Evolutionary conservation across 2,888 invertebrate species (phyloP).

Genomic region (Drosophila pseudotalamancana): DNA sequence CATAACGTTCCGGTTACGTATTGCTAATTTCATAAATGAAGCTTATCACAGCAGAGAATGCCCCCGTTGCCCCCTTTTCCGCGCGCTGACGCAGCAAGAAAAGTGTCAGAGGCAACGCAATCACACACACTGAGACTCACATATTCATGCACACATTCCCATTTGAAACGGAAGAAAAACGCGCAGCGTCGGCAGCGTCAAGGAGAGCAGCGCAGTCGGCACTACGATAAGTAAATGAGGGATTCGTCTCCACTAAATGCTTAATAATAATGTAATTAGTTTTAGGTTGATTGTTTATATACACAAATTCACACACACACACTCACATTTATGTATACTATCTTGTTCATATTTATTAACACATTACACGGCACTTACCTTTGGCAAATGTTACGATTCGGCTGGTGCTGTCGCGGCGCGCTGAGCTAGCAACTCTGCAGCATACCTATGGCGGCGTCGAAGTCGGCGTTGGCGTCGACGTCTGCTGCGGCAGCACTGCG

Average conservation of each 20-base stretch:
- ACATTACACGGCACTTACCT: constrained; percentile 50
- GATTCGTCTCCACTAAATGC: constrained; percentile 2
- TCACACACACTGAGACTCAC: constrained; percentile 5
- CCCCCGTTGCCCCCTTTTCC: constrained; percentile 26
- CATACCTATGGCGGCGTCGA: constrained; percentile 50
- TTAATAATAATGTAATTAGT: constrained; percentile 23
- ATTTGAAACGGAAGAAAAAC: constrained; percentile 38
- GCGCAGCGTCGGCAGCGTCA: constrained; percentile 33
- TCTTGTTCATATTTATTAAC: constrained; percentile 23
- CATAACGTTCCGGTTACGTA: too few species aligned
- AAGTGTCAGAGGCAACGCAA: constrained; percentile 31
- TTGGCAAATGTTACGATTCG: constrained; percentile 72
- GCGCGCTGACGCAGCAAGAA: constrained; percentile 36
- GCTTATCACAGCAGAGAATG: constrained; percentile 53
- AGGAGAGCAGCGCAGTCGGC: constrained; percentile 35
- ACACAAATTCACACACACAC: constrained; percentile 3
- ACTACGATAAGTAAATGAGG: constrained; percentile 37
- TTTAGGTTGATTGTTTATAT: not conserved
- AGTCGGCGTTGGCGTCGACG: constrained; percentile 28
- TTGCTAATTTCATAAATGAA: constrained; percentile 35
- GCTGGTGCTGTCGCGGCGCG: constrained; percentile 42
- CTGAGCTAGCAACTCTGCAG: constrained; percentile 41
- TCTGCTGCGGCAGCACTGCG: constrained; percentile 40
- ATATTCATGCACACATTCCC: constrained; percentile 8
- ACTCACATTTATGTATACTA: constrained; percentile 10